A percentile compares a stretch with the other conserved stretches of the same genome.
phyloP scores from a whole-genome alignment of 2,113 vertebrate genomes.

The Thamnaconus septentrionalis region DNA sequence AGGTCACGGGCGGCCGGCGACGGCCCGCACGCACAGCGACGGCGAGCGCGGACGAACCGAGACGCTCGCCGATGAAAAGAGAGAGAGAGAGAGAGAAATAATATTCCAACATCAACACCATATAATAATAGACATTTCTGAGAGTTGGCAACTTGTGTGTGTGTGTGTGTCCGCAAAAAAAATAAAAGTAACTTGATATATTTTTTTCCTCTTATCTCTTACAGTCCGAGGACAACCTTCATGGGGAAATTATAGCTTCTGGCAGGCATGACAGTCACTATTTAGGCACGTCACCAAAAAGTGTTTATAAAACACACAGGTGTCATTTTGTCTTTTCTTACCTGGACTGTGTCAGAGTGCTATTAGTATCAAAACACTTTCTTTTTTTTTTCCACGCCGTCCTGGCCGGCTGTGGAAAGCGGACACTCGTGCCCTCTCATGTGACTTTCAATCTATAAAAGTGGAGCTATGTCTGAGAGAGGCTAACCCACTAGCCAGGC shows the following conservation, averaged over 20 bases:
- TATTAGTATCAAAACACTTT: constrained; percentile 43
- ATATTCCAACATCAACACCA: too few relatives aligned
- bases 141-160: too few relatives aligned
- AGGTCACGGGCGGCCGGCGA: constrained; percentile 56
- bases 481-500: not conserved
- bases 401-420: constrained; percentile 22
- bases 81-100: too few relatives aligned
- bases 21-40: constrained; percentile 34
- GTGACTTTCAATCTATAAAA: constrained; percentile 50
- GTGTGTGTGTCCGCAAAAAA: too few relatives aligned
- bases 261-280: not conserved
- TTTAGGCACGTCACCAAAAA: constrained; percentile 11
- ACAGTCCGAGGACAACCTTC: too few relatives aligned
- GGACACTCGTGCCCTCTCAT: constrained; percentile 39
- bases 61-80: too few relatives aligned
- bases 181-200: too few relatives aligned
- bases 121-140: too few relatives aligned
- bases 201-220: too few relatives aligned
- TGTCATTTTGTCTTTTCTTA: constrained; percentile 43
- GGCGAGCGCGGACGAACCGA: constrained; percentile 3
- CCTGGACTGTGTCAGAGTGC: constrained; percentile 27
- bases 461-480: constrained; percentile 41
- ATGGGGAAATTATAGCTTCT: too few relatives aligned
- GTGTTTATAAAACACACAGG: constrained; percentile 53
- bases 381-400: constrained; percentile 23